Base-by-base conservation (phyloP, 2,888 invertebrate species). In the Trissoscelio sp. region DNA sequence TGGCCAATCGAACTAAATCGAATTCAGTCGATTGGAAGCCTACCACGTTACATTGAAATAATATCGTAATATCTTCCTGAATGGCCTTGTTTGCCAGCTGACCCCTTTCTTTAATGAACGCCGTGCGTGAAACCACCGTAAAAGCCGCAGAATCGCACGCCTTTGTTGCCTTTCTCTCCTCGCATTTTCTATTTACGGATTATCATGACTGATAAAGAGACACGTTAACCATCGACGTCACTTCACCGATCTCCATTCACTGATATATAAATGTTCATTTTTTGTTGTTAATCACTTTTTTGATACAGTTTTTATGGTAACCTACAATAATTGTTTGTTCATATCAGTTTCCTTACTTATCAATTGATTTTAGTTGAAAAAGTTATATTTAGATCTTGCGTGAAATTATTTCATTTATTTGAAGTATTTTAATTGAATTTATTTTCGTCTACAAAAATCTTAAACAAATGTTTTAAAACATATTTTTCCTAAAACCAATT, bases 41-140 rank as follows among this genome's bases (percentile, higher is more conserved):
- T 64, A 31, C 55, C 64, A 62, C 51, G 53, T 64, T 57, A 58
- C 78, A 57, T 42, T 79, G 42, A 37, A 53, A 72, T 62, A 69
- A 69, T 70, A 78, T 64, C 58, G 37, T 67, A 73, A 67, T 60
- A 60, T 79, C 53, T 51, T 64, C 53, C 58, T 66, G 64, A 74
- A 75, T 66, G 66, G 73, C 69, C 81, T 82, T 82, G 74, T 70
- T 78, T 66, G 70, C 72, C 62, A n/a, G 53, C 67, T 82, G 81
- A 82, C 78, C 81, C 69, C 74, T 78, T 82, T 82, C 74, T 69
- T 78, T 70, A 82, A 79, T 70, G 37, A 74, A 77, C 77, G 39
- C 69, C 37, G 62, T 55, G 64, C 60, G 72, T 77, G 70, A 81
- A 81, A 82, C 70, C 78, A 82, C 74, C 78, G 80, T 80, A 44